A percentile compares a stretch with the other conserved stretches of the same genome.
Evolutionary conservation across 2,888 invertebrate species (phyloP).

Genomic region (Digitonthophagus gazella): DNA sequence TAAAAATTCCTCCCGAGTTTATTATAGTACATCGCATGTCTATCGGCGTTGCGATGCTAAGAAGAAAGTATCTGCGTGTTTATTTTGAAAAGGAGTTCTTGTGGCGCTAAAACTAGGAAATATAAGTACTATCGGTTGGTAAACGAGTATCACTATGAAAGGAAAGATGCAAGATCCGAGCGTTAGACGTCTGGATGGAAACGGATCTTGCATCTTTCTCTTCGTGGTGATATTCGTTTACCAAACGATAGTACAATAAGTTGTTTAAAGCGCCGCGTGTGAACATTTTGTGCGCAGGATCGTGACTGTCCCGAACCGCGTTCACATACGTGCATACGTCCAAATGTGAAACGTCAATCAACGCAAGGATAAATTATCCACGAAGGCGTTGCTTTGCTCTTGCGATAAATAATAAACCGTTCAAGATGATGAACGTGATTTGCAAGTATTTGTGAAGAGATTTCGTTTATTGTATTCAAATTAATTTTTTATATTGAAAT

Average conservation of each 20-base stretch:
- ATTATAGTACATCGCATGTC: slow-evolving; percentile 3
- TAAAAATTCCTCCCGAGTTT: slow-evolving; percentile 10
- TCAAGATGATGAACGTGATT: neutral
- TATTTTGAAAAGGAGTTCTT: slow-evolving; percentile 10
- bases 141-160: too few species aligned
- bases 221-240: too few species aligned
- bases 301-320: neutral
- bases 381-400: neutral
- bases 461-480: too few species aligned
- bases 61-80: slow-evolving; percentile 7
- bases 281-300: neutral
- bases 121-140: too few species aligned
- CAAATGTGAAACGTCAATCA: slow-evolving; percentile 13
- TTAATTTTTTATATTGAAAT: too few species aligned
- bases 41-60: slow-evolving; percentile 2
- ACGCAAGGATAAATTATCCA: slow-evolving; percentile 5
- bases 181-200: too few species aligned
- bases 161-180: too few species aligned
- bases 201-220: too few species aligned
- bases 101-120: slow-evolving; percentile 6
- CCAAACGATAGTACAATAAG: too few species aligned
- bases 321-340: neutral
- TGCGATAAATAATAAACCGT: neutral
- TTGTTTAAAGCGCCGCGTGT: slow-evolving; percentile 5
- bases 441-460: too few species aligned